A percentile compares a stretch with the other conserved stretches of the same genome.
Conservation (phyloP, 2,888 invertebrate species). For the Stenchaetothrips biformis region DNA sequence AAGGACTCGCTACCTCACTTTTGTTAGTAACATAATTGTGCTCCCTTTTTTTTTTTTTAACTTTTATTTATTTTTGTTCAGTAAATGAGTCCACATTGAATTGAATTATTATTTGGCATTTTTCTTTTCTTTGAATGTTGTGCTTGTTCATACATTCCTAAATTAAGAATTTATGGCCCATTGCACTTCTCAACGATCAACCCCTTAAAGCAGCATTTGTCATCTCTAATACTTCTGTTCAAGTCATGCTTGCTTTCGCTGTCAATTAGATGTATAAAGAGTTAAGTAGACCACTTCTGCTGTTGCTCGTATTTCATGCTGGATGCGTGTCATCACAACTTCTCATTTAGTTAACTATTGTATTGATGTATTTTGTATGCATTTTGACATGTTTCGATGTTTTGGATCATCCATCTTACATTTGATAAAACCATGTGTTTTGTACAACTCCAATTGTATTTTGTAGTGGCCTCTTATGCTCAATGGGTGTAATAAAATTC, state of each 20-base stretch:
- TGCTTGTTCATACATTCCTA: background rate
- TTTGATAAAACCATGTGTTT: background rate
- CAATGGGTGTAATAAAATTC: conserved; percentile 16
- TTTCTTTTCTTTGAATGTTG: background rate
- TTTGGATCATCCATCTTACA: background rate
- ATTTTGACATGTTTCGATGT: conserved; percentile 15
- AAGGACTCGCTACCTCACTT: background rate
- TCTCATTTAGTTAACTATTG: background rate
- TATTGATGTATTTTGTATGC: conserved; percentile 19
- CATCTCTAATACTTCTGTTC: background rate
- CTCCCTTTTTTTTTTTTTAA: too few relatives aligned
- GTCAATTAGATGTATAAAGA: background rate
- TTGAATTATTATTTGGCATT: background rate
- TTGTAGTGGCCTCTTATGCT: conserved; percentile 6
- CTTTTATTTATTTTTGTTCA: too few relatives aligned
- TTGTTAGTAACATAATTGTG: too few relatives aligned
- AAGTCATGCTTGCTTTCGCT: conserved; percentile 7
- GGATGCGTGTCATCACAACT: background rate
- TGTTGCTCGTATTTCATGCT: background rate
- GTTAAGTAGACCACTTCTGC: background rate
- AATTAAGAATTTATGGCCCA: background rate
- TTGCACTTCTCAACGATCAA: background rate
- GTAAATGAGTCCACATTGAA: too few relatives aligned
- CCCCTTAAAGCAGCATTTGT: background rate
- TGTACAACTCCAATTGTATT: background rate